Evolutionary conservation across 2,113 vertebrate genomes (phyloP).

Genomic region (Agelaius tricolor): DNA sequence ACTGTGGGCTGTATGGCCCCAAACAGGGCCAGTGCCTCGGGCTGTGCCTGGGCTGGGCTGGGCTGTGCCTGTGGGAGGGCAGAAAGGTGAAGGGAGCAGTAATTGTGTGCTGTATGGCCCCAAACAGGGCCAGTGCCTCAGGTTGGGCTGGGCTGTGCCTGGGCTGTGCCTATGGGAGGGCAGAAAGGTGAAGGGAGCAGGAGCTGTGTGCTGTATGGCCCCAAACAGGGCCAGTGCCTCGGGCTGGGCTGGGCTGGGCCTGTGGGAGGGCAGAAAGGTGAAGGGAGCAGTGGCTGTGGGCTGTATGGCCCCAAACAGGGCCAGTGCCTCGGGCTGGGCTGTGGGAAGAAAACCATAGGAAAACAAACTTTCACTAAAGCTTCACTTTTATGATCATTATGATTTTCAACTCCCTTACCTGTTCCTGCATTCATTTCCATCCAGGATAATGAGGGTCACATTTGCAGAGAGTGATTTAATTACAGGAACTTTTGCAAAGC

Average conservation of each 20-base stretch:
- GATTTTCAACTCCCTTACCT: background rate
- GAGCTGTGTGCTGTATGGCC: rapidly evolving
- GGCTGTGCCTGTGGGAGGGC: background rate
- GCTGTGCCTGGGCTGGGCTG: no score
- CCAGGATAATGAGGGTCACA: background rate
- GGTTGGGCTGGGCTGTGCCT: no score
- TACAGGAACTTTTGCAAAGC: background rate
- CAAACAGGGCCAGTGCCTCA: no score
- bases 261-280: no score
- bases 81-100: rapidly evolving
- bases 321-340: background rate
- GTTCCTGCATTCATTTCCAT: background rate
- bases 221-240: no score
- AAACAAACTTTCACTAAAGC: background rate
- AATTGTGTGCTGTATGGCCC: no score
- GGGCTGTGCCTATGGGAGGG: no score
- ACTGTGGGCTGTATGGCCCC: no score
- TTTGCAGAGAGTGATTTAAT: constrained; percentile 32
- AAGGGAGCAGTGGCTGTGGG: rapidly evolving
- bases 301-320: no score
- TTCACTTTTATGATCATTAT: background rate
- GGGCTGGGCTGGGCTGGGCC: background rate
- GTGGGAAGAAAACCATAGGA: background rate
- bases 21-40: no score
- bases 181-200: rapidly evolving